Evolutionary conservation across 2,888 invertebrate species (phyloP), one percentile per base, ranked within the genome.

Genomic region (Eristalinus sepulchralis): DNA sequence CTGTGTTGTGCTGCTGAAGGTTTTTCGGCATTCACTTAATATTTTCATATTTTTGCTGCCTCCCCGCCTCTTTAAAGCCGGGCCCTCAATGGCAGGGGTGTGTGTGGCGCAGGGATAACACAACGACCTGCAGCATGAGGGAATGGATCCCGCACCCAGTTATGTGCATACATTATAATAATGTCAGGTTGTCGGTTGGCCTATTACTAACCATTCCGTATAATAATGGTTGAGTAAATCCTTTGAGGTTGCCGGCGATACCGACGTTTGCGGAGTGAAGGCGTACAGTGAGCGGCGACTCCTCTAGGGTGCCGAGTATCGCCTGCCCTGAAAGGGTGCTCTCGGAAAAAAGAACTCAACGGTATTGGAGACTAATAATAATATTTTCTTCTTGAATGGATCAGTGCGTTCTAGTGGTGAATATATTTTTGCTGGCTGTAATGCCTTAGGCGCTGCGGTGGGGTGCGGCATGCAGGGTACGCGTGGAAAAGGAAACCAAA

Each of bases 161-260:
- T 80, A 73, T 80, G 80, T 80, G 72, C 80, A 80, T 80, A 80
- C 62, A 86, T 86, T 83, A 86, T 78, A 79, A 86, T 86, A 83
- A 78, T 86, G 75, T 79, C 78, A 83, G 83, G 83, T 79, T 86
- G 86, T 78, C 86, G 78, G 83, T 83, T 79, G 86, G 86, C 82
- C 86, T 86, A 86, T 86, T 86, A 83, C 86, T 83, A 86, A 83
- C 86, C 86, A 86, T 86, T 75, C 82, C 86, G 75, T 79, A 86
- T 83, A 83, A 83, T 86, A 86, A 86, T 83, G 86, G 83, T 86
- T 86, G 86, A 86, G 73, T 86, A 83, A 86, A 83, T 86, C 86
- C 83, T 86, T 86, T 86, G 86, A 86, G 83, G 83, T 83, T 83
- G 64, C 75, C 60, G 68, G 60, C 17, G n/a, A 17, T 17, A n/a